Base-by-base conservation (phyloP, 1,140 invertebrate genomes). In the Aporrectodea caliginosa region DNA sequence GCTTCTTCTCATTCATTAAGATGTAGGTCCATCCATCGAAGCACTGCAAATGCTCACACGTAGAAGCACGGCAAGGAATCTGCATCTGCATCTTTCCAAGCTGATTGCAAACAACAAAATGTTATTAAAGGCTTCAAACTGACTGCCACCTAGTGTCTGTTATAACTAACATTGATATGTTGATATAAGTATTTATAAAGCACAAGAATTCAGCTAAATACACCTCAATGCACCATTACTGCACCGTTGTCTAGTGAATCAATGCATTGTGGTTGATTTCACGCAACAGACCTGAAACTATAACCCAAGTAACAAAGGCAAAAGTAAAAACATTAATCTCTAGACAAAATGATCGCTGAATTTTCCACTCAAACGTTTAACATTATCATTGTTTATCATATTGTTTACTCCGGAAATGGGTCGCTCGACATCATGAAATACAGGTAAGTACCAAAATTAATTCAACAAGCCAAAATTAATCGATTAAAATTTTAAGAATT, bases 1-100 rank as follows among this genome's bases (percentile, higher is more conserved):
- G 95, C 86, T 98, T 98, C 35, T 73, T 74, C 16, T 79, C 70
- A 30, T 99, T 99, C 97, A 99, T 99, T 91, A 96, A 94, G 78
- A 99, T 90, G 89, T 94, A 98, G 43, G 97, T 90, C 1, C 92
- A 93, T 0, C 96, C 96, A 90, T 99, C 98, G 87, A 99, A 99
- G 90, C 97, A 99, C 87, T 99, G 97, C 75, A 99, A 89, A 91
- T 99, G 98, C 32, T 92, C 92, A 86, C 98, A 99, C 0, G 93
- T 94, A 14, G 92, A 93, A 0, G 96, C 91, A 71, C 96, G 91
- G 87, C 94, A 96, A 0, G 98, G 97, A 73, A 94, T 92, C 32
- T 81, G 84, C 93, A 79, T 31, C 1, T 68, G 77, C 1, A 35
- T 32, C 34, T 72, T 78, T 1, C 77, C 77, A 16, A 78, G 33